Evolutionary conservation across 2,888 invertebrate species (phyloP).

Genomic region (Drosophila mimetica): DNA sequence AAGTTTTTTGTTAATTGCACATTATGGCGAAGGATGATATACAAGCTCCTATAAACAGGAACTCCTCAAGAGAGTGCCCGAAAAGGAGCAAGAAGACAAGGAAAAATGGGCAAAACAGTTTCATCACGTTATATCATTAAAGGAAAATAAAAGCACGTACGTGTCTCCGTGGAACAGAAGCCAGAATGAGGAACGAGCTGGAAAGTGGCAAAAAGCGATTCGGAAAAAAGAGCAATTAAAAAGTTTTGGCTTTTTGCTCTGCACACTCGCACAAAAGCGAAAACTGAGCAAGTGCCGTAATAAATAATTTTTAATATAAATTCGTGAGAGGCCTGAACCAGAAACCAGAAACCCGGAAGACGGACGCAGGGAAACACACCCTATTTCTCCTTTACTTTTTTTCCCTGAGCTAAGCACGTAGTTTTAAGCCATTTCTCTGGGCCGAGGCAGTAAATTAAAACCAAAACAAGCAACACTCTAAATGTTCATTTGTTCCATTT

Average conservation of each 20-base stretch:
- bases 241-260: slow-evolving; percentile 51
- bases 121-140: slow-evolving; percentile 73
- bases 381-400: slow-evolving; percentile 3
- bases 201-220: slow-evolving; percentile 59
- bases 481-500: slow-evolving; percentile 66
- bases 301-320: slow-evolving; percentile 80
- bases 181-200: slow-evolving; percentile 40
- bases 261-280: slow-evolving; percentile 37
- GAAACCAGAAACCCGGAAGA: slow-evolving; percentile 51
- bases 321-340: slow-evolving; percentile 69
- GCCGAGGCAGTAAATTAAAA: slow-evolving; percentile 73
- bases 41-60: slow-evolving; percentile 20
- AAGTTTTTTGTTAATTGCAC: slow-evolving; percentile 46
- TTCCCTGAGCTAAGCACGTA: slow-evolving; percentile 40
- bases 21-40: slow-evolving; percentile 33
- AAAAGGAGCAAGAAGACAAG: slow-evolving; percentile 3
- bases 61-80: slow-evolving; percentile 15
- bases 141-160: slow-evolving; percentile 70
- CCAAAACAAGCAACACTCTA: slow-evolving; percentile 52
- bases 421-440: slow-evolving; percentile 38
- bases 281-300: slow-evolving; percentile 53
- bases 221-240: slow-evolving; percentile 57
- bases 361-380: slow-evolving; percentile 16
- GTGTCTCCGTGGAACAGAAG: slow-evolving; percentile 61
- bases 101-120: slow-evolving; percentile 36